phyloP scores from a whole-genome alignment of 2,113 vertebrate genomes.

The Gasterosteus aculeatus region DNA sequence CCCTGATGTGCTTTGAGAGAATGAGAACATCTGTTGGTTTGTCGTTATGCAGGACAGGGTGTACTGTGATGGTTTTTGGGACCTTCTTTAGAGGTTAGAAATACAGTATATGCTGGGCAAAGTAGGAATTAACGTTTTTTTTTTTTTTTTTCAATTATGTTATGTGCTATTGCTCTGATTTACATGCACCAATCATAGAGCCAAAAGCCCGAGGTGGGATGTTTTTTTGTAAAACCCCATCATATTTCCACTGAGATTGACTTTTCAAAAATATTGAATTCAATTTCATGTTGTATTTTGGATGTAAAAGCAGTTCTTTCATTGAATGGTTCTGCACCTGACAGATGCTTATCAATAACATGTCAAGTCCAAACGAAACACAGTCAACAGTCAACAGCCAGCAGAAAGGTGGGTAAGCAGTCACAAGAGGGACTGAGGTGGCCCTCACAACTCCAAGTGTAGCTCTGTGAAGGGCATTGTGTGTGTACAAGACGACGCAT shows the following conservation, averaged over 20 bases:
- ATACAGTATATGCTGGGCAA: not conserved
- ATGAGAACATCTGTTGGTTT: conserved; percentile 10
- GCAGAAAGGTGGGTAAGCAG: not conserved
- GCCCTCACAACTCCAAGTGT: conserved; percentile 41
- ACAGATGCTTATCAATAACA: not conserved
- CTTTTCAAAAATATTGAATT: not conserved
- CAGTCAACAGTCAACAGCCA: conserved; percentile 2
- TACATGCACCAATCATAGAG: too few species aligned
- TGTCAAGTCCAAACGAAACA: not conserved
- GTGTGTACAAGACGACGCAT: conserved; percentile 51
- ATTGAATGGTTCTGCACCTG: not conserved
- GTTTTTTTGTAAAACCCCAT: conserved; percentile 34
- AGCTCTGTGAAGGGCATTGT: conserved; percentile 44
- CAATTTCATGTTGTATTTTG: too few species aligned
- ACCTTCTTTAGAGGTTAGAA: not conserved
- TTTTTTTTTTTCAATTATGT: too few species aligned
- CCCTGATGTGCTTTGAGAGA: conserved; percentile 15
- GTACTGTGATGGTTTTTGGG: not conserved
- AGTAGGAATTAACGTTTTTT: not conserved
- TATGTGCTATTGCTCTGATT: too few species aligned
- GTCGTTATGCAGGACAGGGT: conserved; percentile 2
- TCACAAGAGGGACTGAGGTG: not conserved
- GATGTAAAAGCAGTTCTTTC: not conserved
- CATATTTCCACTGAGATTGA: conserved; percentile 13
- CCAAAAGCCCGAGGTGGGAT: not conserved